A percentile compares a stretch with the other conserved stretches of the same genome.
phyloP scores from a whole-genome alignment of 1,140 invertebrate species.

The Ylistrum balloti region DNA sequence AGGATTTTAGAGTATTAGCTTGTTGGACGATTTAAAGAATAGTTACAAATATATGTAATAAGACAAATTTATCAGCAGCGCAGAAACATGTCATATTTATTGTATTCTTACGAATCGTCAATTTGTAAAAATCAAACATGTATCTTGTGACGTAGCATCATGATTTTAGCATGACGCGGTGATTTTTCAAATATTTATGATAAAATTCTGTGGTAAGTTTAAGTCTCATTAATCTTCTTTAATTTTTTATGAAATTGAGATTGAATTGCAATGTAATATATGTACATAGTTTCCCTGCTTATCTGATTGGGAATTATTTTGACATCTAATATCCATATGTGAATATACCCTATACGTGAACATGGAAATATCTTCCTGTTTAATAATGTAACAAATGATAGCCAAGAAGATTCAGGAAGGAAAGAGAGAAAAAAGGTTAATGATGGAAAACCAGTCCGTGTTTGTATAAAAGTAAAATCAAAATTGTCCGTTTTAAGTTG shows the following conservation, averaged over 20 bases:
- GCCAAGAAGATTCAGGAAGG: neutral
- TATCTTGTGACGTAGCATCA: no score
- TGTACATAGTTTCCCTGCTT: neutral
- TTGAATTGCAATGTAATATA: neutral
- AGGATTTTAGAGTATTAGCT: no score
- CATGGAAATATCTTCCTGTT: neutral
- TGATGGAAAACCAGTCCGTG: neutral
- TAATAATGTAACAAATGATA: neutral
- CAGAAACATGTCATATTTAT: no score
- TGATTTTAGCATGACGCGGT: no score
- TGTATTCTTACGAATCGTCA: no score
- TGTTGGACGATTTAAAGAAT: no score
- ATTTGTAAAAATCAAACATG: no score
- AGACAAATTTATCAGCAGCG: no score
- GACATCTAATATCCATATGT: neutral
- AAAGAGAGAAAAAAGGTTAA: neutral
- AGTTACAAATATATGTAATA: no score
- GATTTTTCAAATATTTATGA: no score
- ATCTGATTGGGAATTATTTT: neutral
- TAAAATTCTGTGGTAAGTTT: neutral
- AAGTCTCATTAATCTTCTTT: no score
- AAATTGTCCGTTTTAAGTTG: neutral
- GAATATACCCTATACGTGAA: no score
- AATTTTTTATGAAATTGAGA: neutral
- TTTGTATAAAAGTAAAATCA: neutral